Evolutionary conservation across 2,113 vertebrate species (phyloP).

Genomic region (Gasterosteus nipponicus): DNA sequence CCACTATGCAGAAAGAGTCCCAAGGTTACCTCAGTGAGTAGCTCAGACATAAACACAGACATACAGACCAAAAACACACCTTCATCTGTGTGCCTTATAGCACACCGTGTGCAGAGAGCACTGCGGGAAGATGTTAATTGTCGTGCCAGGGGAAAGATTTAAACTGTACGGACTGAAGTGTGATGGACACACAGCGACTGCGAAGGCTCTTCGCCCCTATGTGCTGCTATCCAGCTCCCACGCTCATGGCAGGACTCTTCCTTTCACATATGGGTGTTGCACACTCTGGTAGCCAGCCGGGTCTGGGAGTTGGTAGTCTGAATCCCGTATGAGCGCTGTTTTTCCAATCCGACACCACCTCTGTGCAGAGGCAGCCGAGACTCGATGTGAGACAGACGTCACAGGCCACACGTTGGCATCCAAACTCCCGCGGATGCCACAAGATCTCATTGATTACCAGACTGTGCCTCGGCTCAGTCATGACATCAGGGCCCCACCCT

Average conservation of each 20-base stretch:
- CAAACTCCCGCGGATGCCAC: conserved; percentile 41
- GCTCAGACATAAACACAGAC: conserved; percentile 48
- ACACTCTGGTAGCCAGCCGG: conserved; percentile 48
- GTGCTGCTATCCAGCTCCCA: conserved; percentile 64
- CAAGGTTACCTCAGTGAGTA: conserved; percentile 99
- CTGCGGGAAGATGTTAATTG: conserved; percentile 27
- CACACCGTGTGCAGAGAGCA: conserved; percentile 8
- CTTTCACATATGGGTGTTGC: conserved; percentile 62
- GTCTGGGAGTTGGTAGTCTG: conserved; percentile 59
- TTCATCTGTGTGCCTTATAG: conserved; percentile 42
- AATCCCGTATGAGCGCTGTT: conserved; percentile 58
- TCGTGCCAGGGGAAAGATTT: conserved; percentile 35
- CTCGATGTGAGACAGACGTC: conserved; percentile 57
- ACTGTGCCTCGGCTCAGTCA: conserved; percentile 41
- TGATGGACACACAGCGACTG: conserved; percentile 48
- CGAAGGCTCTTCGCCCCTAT: conserved; percentile 47
- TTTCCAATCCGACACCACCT: conserved; percentile 61
- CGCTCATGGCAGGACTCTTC: conserved; percentile 51
- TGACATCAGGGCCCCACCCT: conserved; percentile 73
- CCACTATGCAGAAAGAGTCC: conserved; percentile 98
- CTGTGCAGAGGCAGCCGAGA: conserved; percentile 34
- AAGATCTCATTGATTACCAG: conserved; percentile 55
- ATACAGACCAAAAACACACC: conserved; percentile 32
- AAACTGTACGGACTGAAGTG: conserved; percentile 40
- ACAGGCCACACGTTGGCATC: conserved; percentile 44